These are phyloP conservation scores for Holotrichia oblita DNA, from an alignment of 1,140 invertebrate species.

Conservation along the genomic window DNA sequence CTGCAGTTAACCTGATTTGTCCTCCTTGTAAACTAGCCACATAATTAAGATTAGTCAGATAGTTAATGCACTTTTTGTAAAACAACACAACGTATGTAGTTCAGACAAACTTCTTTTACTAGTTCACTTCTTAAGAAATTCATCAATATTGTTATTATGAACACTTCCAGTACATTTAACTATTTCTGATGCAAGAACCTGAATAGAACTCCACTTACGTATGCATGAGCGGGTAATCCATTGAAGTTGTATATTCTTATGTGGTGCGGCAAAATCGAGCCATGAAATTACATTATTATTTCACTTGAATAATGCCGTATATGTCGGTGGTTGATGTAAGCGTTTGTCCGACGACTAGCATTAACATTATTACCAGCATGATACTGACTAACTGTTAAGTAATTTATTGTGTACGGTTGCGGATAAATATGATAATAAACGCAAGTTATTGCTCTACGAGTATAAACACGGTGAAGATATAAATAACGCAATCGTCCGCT, in stretches of 20 bases:
- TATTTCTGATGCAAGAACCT: conserved; percentile 26
- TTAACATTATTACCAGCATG: conserved; percentile 40
- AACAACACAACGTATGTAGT: too few relatives aligned
- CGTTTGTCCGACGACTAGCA: conserved; percentile 25
- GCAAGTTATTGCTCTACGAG: conserved; percentile 35
- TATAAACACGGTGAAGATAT: conserved; percentile 15
- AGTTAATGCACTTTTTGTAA: too few relatives aligned
- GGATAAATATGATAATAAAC: conserved; percentile 41
- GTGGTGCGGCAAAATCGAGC: not conserved
- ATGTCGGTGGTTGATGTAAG: conserved; percentile 31
- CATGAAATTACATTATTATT: conserved; percentile 37
- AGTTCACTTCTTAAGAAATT: too few relatives aligned
- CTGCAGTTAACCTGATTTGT: too few relatives aligned
- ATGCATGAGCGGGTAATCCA: conserved; percentile 2
- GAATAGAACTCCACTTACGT: conserved; percentile 19
- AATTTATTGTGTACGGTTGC: conserved; percentile 36
- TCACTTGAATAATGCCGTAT: conserved; percentile 36
- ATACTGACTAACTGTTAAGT: conserved; percentile 41
- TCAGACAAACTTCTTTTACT: too few relatives aligned
- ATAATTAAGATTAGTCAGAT: too few relatives aligned
- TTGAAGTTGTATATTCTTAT: not conserved
- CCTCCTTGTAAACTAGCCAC: too few relatives aligned
- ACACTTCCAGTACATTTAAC: not conserved
- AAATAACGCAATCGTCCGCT: conserved; percentile 29
- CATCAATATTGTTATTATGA: too few relatives aligned